A percentile compares a stretch with the other conserved stretches of the same genome.
Conservation (phyloP, 2,113 vertebrate genomes). For the Ahaetulla prasina region DNA sequence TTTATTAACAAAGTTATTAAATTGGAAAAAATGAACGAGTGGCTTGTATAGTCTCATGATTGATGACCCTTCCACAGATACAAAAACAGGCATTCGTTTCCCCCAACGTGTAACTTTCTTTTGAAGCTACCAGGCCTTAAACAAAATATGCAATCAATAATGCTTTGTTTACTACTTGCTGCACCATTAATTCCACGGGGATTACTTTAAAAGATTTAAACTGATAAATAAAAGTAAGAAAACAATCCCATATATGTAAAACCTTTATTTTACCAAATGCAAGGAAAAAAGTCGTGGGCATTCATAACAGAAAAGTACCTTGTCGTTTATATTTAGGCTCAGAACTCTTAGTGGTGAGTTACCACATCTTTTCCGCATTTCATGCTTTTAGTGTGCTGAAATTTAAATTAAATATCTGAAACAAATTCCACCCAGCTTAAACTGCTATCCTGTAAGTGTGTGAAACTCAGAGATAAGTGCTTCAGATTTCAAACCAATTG, state of each 20-base stretch:
- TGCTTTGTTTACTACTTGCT: background rate
- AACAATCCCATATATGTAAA: background rate
- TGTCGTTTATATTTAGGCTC: conserved; percentile 37
- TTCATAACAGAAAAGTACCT: background rate
- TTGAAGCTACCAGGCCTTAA: background rate
- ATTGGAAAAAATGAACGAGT: background rate
- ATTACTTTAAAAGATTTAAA: background rate
- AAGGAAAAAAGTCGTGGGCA: conserved; percentile 14
- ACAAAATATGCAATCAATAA: background rate
- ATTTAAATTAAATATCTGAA: conserved; percentile 49
- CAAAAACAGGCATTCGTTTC: too few species aligned
- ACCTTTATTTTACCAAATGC: background rate
- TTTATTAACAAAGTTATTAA: background rate
- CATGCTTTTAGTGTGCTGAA: conserved; percentile 21
- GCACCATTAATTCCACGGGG: background rate
- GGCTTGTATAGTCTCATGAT: background rate
- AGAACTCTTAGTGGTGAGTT: background rate
- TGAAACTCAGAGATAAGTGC: conserved; percentile 49
- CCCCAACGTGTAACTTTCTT: background rate
- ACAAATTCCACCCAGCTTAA: conserved; percentile 40
- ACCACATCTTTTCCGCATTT: conserved; percentile 26
- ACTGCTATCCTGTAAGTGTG: conserved; percentile 19
- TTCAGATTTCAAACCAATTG: conserved; percentile 41
- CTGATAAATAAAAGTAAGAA: background rate
- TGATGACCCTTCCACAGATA: background rate